A percentile compares a stretch with the other conserved stretches of the same genome.
Evolutionary conservation across 1,140 invertebrate species (phyloP).

Genomic region (Meteorus sp.): DNA sequence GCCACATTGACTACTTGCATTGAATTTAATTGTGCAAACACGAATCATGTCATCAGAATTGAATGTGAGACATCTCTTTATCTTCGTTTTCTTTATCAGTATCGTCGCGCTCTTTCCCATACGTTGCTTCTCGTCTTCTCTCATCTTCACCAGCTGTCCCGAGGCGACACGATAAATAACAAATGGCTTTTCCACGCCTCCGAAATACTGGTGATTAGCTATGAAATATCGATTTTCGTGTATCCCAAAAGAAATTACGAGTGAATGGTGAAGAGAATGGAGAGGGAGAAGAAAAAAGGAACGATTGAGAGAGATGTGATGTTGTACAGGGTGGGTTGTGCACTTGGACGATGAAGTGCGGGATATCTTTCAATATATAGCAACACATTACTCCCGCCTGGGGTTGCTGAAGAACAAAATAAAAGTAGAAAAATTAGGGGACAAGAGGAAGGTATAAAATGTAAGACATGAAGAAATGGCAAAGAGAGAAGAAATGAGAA

Average conservation of each 20-base stretch:
- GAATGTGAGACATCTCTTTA: too few relatives aligned
- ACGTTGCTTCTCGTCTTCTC: conserved; percentile 14
- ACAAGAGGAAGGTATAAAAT: conserved; percentile 28
- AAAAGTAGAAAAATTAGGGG: conserved; percentile 3
- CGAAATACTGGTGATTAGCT: conserved; percentile 60
- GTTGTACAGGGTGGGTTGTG: too few relatives aligned
- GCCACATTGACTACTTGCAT: too few relatives aligned
- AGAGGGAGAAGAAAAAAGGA: conserved; percentile 15
- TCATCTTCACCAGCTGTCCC: conserved; percentile 38
- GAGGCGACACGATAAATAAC: conserved; percentile 59
- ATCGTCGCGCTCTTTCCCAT: conserved; percentile 27
- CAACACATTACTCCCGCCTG: neutral
- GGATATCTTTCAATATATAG: too few relatives aligned
- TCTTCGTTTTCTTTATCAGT: neutral
- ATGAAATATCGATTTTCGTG: conserved; percentile 61
- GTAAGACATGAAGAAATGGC: conserved; percentile 28
- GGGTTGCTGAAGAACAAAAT: conserved; percentile 24
- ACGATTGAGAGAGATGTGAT: conserved; percentile 12
- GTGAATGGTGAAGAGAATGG: too few relatives aligned
- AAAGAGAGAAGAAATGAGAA: too few relatives aligned
- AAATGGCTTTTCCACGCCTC: conserved; percentile 59
- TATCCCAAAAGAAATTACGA: conserved; percentile 45
- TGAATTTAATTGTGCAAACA: too few relatives aligned
- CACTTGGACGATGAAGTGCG: too few relatives aligned
- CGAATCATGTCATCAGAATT: too few relatives aligned